Evolutionary conservation across 2,113 vertebrate species (phyloP), one percentile per base, ranked within the genome.

Genomic region (Camelus dromedarius): DNA sequence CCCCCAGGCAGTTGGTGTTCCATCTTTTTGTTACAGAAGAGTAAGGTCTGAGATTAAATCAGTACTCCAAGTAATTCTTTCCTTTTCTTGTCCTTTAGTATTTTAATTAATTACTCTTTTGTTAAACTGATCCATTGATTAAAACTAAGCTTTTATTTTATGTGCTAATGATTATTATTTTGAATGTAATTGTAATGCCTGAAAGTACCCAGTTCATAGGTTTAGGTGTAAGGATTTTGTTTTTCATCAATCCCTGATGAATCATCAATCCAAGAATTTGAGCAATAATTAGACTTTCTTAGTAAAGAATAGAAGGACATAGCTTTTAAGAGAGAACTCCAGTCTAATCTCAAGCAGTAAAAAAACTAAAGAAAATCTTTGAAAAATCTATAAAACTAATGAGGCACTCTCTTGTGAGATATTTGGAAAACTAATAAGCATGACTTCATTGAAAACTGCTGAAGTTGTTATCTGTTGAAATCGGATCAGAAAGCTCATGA

Each of bases 391-490:
- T 91, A 18, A 96, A 97, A 96, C 93, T 46, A 96, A 80, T 81
- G 22, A 96, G 60, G 66, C 8, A 93, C 79, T 96, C 60, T 58
- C 58, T 98, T 96, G 30, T 95, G 87, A 97, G 89, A 48, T 67
- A 30, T 42, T 2, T 96, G 72, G 80, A 30, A 81, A 96, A 91
- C 35, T 32, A 50, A 84, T 80, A 81, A 87, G 95, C 10, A 56
- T 91, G 19, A 50, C n/a, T 93, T 93, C 62, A 52, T 42, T 96
- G 50, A 95, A 94, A 97, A 48, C 76, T 87, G 48, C 15, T 81
- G 75, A 52, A 73, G 88, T 96, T 96, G 73, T 92, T 96, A 6
- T 62, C 86, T 97, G 96, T 88, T 93, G 67, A 97, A 97, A 97
- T 95, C 95, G 42, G 35, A 95, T 98, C 96, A 86, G 96, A 98